Evolutionary conservation across 2,797 vertebrate species (phyloP).

Genomic region (Orientallactaga sibirica): DNA sequence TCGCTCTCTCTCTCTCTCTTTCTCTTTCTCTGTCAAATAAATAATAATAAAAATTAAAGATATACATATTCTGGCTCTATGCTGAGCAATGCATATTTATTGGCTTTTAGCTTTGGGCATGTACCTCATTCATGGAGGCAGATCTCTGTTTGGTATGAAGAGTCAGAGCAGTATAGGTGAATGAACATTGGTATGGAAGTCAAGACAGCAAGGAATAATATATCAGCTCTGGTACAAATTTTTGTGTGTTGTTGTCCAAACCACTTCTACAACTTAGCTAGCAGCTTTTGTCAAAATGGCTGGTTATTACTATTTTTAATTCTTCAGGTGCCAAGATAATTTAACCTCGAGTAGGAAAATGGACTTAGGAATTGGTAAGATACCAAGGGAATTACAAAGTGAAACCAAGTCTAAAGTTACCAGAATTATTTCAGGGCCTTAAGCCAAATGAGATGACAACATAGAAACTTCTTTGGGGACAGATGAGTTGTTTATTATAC

Average conservation of each 20-base stretch:
- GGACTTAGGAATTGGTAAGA: slow-evolving; percentile 48
- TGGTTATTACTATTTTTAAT: slow-evolving; percentile 28
- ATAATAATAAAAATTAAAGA: no score
- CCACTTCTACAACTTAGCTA: neutral
- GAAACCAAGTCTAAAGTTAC: slow-evolving; percentile 43
- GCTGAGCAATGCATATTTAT: neutral
- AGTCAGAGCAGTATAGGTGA: neutral
- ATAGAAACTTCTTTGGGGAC: neutral
- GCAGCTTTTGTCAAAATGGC: slow-evolving; percentile 15
- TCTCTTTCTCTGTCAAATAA: no score
- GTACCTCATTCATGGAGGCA: slow-evolving; percentile 8
- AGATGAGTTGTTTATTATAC: neutral
- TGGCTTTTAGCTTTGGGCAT: neutral
- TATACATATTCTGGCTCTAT: neutral
- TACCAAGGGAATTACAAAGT: slow-evolving; percentile 49
- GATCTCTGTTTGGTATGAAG: neutral
- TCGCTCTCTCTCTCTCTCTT: no score
- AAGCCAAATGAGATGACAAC: slow-evolving; percentile 35
- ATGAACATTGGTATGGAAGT: neutral
- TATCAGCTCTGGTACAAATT: neutral
- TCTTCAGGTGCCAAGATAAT: slow-evolving; percentile 17
- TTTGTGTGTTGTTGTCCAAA: neutral
- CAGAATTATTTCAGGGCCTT: slow-evolving; percentile 26
- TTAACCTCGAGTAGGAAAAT: slow-evolving; percentile 35
- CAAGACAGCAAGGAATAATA: slow-evolving; percentile 12